These are phyloP conservation scores for Sarcophaga rosellei DNA, from an alignment of 2,888 invertebrate genomes.

Conservation along the genomic window DNA sequence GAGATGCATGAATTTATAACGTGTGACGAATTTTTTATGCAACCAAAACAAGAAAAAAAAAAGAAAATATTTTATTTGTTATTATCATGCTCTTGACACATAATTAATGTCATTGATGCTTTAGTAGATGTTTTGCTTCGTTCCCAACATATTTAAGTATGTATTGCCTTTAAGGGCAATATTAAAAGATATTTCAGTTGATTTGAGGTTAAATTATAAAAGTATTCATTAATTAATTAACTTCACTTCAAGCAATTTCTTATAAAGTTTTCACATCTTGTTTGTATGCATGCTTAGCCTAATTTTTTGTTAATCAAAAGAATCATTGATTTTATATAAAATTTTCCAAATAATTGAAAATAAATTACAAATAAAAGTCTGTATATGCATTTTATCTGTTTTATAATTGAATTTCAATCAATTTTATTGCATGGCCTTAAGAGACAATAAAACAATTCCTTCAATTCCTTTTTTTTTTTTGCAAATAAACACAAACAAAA, in stretches of 20 bases:
- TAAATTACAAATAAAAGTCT: not conserved
- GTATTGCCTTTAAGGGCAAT: too few relatives aligned
- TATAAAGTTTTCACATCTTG: too few relatives aligned
- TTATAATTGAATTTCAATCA: slow-evolving; percentile 64
- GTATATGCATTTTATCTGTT: slow-evolving; percentile 42
- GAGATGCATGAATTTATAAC: slow-evolving; percentile 57
- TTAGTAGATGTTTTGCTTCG: not conserved
- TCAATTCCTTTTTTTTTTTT: slow-evolving; percentile 26
- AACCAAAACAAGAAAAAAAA: slow-evolving; percentile 18
- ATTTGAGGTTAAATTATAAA: too few relatives aligned
- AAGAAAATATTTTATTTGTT: not conserved
- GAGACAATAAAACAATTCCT: slow-evolving; percentile 44
- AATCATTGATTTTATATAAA: too few relatives aligned
- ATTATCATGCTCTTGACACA: slow-evolving; percentile 62
- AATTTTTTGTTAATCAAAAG: too few relatives aligned
- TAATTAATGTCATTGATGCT: slow-evolving; percentile 42
- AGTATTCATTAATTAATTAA: too few relatives aligned
- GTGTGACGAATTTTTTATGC: slow-evolving; percentile 67
- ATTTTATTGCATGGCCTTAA: slow-evolving; percentile 58
- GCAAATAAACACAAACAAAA: not conserved
- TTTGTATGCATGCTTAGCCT: too few relatives aligned
- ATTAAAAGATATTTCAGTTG: too few relatives aligned
- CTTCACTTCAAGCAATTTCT: too few relatives aligned
- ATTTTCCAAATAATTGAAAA: not conserved
- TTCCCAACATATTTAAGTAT: not conserved